Conservation (phyloP, 2,888 invertebrate genomes). For the Steinernema hermaphroditum region DNA sequence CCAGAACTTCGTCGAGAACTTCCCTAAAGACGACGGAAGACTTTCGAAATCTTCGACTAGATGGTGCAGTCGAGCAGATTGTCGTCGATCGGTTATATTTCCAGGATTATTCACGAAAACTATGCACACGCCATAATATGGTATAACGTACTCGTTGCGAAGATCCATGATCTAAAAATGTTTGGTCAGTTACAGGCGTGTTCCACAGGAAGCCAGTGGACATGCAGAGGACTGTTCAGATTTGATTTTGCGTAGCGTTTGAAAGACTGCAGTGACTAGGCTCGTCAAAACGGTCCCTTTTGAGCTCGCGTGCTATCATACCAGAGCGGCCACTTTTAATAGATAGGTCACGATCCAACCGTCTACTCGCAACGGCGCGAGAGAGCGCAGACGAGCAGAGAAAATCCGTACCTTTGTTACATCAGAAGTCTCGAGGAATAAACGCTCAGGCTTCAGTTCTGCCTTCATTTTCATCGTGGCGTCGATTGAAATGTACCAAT, state of each 20-base stretch:
- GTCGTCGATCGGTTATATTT: constrained; percentile 49
- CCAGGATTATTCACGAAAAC: constrained; percentile 63
- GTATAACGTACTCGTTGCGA: constrained; percentile 59
- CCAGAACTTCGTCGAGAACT: constrained; percentile 63
- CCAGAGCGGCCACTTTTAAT: too few relatives aligned
- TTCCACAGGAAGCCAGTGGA: not conserved
- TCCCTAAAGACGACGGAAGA: constrained; percentile 55
- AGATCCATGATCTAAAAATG: constrained; percentile 52
- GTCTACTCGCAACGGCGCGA: not conserved
- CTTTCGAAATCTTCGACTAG: constrained; percentile 55
- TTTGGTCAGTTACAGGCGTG: constrained; percentile 1
- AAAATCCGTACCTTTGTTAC: constrained; percentile 48
- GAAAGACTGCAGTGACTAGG: not conserved
- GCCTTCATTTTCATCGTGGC: constrained; percentile 59
- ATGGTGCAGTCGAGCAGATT: constrained; percentile 37
- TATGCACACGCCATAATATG: constrained; percentile 60
- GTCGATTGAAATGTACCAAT: constrained; percentile 56
- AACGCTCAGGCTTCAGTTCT: constrained; percentile 58
- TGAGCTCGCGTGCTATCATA: constrained; percentile 2
- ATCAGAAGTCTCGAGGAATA: constrained; percentile 58
- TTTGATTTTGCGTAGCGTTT: constrained; percentile 2
- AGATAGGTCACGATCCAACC: not conserved
- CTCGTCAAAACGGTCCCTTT: constrained; percentile 8
- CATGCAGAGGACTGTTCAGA: constrained; percentile 7
- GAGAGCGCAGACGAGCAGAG: too few relatives aligned